Base-by-base conservation (phyloP, 2,113 vertebrate genomes). In the Lonchura striata region DNA sequence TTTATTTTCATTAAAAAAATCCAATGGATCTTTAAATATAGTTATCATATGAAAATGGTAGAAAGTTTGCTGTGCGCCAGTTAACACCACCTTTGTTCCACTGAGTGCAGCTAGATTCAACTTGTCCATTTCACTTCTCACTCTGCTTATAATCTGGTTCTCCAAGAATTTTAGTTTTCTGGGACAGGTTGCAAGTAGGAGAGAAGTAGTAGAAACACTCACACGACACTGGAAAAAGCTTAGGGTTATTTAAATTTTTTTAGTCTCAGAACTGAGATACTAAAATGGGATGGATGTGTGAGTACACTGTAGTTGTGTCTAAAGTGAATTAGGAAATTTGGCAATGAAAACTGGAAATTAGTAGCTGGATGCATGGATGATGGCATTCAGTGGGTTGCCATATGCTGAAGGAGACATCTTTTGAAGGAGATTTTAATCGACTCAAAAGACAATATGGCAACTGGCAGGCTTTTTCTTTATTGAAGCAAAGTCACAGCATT, bases 401-500 rank as follows among this genome's bases (percentile, higher is more conserved):
- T 83, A 95, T 0, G 1, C 83, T 68, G 54, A 6, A 3, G 92
- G n/a, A 65, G 44, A 37, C 71, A 91, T 93, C 90, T 95, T 93
- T 92, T 92, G 92, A 94, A 79, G 72, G 47, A 93, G 72, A 87
- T 79, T 88, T 92, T 94, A 86, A 87, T 91, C 66, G 72, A 93
- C 86, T 93, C 80, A 53, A 82, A 85, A 96, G 94, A 95, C 92
- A 94, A 94, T 81, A 78, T 93, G 81, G 96, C 90, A 94, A 97
- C 59, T 88, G 95, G 91, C 68, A 97, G 92, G 93, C 90, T 94
- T 97, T 86, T 92, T 83, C 92, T 97, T 97, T 96, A 97, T 97
- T 97, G 94, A 97, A 95, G 96, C 95, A 86, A 96, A 97, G 83
- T 96, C 96, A 97, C 96, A 92, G 95, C 94, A 91, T 85, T 96